Evolutionary conservation across 2,113 vertebrate species (phyloP).

Genomic region (Bucco capensis): DNA sequence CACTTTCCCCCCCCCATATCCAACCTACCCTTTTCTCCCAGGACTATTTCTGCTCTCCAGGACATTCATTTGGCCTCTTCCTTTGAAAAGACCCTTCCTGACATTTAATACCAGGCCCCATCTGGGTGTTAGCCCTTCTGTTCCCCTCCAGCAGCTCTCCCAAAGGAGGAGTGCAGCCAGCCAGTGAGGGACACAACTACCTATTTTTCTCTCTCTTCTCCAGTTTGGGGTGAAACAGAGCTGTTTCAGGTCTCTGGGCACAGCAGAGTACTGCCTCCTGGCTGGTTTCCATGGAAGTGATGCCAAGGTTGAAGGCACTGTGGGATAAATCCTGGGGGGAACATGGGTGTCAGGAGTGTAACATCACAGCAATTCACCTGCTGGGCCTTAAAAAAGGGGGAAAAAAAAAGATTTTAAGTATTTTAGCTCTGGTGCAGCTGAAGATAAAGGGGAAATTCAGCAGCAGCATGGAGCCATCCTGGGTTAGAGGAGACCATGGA

Average conservation of each 20-base stretch:
- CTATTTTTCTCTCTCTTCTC: not conserved
- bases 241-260: not conserved
- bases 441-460: not conserved
- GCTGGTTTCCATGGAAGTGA: not conserved
- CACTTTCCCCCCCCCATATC: not conserved
- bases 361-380: not conserved
- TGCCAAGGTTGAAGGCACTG: not conserved
- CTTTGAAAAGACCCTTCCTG: not conserved
- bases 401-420: not conserved
- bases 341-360: accelerated
- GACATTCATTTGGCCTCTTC: not conserved
- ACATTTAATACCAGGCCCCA: accelerated
- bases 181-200: not conserved
- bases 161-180: not conserved
- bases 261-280: accelerated
- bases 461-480: not conserved
- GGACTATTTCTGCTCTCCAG: not conserved
- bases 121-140: accelerated
- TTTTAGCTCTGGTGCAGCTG: not conserved
- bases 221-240: not conserved
- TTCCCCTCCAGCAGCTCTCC: not conserved
- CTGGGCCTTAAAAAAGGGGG: not conserved
- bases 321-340: not conserved
- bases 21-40: not conserved
- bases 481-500: accelerated